Base-by-base conservation (phyloP, 1,140 invertebrate genomes). In the Phortica variegata region DNA sequence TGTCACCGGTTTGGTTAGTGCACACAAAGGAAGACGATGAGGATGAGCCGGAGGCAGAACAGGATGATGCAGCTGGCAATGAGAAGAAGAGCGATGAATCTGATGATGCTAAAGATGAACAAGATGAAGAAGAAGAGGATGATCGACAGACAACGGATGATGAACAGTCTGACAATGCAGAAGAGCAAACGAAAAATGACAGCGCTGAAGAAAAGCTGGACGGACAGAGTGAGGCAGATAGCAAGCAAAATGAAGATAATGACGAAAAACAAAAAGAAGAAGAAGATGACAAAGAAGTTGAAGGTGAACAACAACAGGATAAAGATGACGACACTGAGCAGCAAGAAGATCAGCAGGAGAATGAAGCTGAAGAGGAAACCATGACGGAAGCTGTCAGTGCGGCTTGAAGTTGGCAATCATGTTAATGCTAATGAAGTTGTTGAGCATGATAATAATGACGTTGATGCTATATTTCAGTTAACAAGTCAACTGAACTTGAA, bases 41-140 rank as follows among this genome's bases (percentile, higher is more conserved):
- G 26, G 26, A 29, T 7, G 26, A 12, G 26, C 8, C 32, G 2
- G 3, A 33, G 10, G 2, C 12, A 8, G 39, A 39, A 16, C 15
- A 8, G 31, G 6, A 6, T 2, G 31, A 15, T 8, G 12, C 16
- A n/a, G 13, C 3, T 15, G 15, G n/a, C 12, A 21, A 16, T 20
- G 32, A 13, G 3, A n/a, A 29, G 32, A 29, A 10, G 15, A 34
- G 33, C 16, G 33, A 34, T 10, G 33, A 34, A 12, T 12, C 12
- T 29, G 26, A 29, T 29, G 26, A 29, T 4, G 32, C 32, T 8
- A 34, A 6, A 15, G 4, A 4, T 6, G 13, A 15, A 9, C 32
- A n/a, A 29, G 16, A 10, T 46, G 44, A 46, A 37, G 44, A 19
- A 33, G n/a, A 37, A 33, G n/a, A 37, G 44, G 32, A 29, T 29